phyloP scores from a whole-genome alignment of 2,797 vertebrate species.

The Helicolenus hilgendorfi region DNA sequence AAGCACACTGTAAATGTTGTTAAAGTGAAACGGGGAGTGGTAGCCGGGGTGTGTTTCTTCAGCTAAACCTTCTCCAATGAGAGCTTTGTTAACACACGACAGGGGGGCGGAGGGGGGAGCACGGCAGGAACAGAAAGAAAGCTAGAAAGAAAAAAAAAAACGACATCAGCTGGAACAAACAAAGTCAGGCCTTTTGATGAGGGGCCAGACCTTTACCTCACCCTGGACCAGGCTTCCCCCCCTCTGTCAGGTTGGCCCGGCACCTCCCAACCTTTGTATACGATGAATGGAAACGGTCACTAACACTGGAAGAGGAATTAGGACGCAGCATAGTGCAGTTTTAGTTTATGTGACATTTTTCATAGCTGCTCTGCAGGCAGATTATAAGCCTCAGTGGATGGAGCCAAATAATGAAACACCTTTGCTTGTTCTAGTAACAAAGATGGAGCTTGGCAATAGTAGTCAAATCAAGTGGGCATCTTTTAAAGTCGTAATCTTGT shows the following conservation, averaged over 20 bases:
- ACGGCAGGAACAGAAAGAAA: not conserved
- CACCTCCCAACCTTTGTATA: conserved; percentile 39
- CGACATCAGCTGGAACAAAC: conserved; percentile 20
- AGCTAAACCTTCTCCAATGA: conserved; percentile 47
- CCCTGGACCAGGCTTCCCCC: conserved; percentile 42
- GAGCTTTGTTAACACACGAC: conserved; percentile 54
- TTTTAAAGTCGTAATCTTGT: not conserved
- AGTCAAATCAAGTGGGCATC: not conserved
- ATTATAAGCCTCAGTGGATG: not conserved
- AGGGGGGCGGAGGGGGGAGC: not conserved
- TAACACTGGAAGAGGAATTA: not conserved
- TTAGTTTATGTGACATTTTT: not conserved
- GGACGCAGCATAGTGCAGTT: not conserved
- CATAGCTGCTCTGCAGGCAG: not conserved
- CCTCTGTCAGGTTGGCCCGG: conserved; percentile 11
- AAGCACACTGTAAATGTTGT: conserved; percentile 36
- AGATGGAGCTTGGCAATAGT: not conserved
- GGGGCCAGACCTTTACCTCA: conserved; percentile 58
- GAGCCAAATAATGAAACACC: conserved; percentile 13
- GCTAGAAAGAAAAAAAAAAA: not conserved
- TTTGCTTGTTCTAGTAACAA: not conserved
- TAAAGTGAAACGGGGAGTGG: conserved; percentile 62
- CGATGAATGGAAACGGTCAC: conserved; percentile 54
- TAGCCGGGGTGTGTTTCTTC: conserved; percentile 25
- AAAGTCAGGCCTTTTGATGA: conserved; percentile 50